These are phyloP conservation scores for Physella acuta DNA, from an alignment of 1,140 invertebrate genomes.

Conservation along the genomic window DNA sequence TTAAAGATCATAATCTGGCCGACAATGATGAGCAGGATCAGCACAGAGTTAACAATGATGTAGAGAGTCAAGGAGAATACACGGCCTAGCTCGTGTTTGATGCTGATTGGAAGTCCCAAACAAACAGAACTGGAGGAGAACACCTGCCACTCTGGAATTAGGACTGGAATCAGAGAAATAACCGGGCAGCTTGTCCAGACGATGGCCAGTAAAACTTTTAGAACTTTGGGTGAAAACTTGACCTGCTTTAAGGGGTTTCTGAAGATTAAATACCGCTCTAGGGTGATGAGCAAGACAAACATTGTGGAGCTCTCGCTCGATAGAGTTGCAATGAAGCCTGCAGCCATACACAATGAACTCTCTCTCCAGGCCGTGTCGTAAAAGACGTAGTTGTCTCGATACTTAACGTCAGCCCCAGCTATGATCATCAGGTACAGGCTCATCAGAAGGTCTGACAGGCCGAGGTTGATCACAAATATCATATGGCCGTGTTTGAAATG, in stretches of 20 bases:
- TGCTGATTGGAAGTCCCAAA: slow-evolving; percentile 22
- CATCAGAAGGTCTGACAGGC: slow-evolving; percentile 50
- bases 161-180: neutral
- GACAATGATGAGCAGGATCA: slow-evolving; percentile 21
- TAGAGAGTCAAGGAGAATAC: slow-evolving; percentile 21
- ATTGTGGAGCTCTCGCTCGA: slow-evolving; percentile 31
- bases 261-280: slow-evolving; percentile 39
- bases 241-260: slow-evolving; percentile 37
- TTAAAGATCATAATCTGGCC: slow-evolving; percentile 15
- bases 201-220: neutral
- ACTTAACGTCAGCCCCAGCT: slow-evolving; percentile 28
- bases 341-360: slow-evolving; percentile 37
- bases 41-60: slow-evolving; percentile 24
- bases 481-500: slow-evolving; percentile 30
- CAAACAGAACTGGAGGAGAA: slow-evolving; percentile 10
- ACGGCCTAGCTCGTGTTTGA: neutral
- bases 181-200: neutral
- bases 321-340: slow-evolving; percentile 44
- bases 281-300: slow-evolving; percentile 31
- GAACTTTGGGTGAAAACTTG: neutral
- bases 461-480: slow-evolving; percentile 45
- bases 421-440: slow-evolving; percentile 52
- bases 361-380: slow-evolving; percentile 39
- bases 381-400: slow-evolving; percentile 39
- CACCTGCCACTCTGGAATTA: neutral